Conservation (phyloP, 2,888 invertebrate species). For the Stramonita haemastoma region DNA sequence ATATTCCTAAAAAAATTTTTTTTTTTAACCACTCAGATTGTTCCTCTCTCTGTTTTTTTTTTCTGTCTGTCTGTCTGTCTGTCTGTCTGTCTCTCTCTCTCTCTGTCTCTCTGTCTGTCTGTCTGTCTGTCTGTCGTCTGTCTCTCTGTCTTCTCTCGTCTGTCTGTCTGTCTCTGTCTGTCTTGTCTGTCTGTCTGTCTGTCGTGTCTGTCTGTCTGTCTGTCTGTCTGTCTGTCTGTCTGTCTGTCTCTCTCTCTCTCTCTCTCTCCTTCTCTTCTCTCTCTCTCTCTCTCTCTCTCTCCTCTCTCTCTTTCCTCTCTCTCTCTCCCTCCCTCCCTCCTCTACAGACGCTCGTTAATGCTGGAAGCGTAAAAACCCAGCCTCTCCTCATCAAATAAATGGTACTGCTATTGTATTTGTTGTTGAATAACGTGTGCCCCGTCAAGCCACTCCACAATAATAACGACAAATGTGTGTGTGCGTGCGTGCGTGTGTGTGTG, state of each 20-base stretch:
- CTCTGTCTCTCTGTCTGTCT: constrained; percentile 37
- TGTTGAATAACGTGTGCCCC: background rate
- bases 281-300: background rate
- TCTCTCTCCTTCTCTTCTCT: background rate
- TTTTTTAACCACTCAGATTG: background rate
- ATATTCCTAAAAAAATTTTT: background rate
- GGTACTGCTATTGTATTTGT: background rate
- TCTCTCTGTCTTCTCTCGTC: background rate
- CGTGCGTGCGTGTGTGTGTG: constrained; percentile 7
- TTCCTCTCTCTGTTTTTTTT: background rate
- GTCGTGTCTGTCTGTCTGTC: constrained; percentile 13
- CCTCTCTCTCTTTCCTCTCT: background rate
- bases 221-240: constrained; percentile 9
- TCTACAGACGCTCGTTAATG: background rate
- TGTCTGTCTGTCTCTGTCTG: background rate
- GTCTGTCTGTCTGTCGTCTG: background rate
- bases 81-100: constrained; percentile 28
- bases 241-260: background rate
- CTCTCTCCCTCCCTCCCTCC: background rate
- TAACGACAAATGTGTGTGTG: background rate
- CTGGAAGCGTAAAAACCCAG: background rate
- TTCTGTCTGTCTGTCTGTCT: background rate
- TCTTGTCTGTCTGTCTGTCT: background rate
- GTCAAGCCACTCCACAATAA: background rate
- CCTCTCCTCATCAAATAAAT: background rate